These are phyloP conservation scores for Pseudomugil tenellus DNA, from an alignment of 2,797 vertebrate species.

Conservation along the genomic window DNA sequence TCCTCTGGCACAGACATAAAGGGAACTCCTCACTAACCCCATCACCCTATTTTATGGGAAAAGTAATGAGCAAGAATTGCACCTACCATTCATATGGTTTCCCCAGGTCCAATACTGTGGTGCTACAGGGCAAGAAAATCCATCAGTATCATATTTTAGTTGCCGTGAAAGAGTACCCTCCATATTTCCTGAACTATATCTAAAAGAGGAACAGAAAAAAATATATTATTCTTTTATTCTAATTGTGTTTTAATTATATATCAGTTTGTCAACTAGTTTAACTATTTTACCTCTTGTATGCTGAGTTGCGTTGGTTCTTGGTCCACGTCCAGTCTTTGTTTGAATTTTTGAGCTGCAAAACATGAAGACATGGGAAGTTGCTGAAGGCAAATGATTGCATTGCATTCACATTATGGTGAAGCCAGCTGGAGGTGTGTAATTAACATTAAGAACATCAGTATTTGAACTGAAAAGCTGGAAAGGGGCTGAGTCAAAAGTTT, in stretches of 20 bases:
- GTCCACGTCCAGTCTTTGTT: constrained; percentile 85
- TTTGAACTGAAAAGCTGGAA: no score
- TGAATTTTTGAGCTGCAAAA: constrained; percentile 84
- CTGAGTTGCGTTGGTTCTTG: constrained; percentile 79
- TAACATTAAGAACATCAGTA: no score
- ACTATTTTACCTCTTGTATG: constrained; percentile 84
- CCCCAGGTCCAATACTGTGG: constrained; percentile 86
- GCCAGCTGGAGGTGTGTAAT: no score
- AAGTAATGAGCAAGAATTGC: constrained; percentile 20
- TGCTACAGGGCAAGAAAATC: constrained; percentile 81
- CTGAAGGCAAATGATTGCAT: background rate
- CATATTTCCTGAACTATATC: constrained; percentile 77
- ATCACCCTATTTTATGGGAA: constrained; percentile 13
- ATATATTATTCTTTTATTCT: background rate
- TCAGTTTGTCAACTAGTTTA: background rate
- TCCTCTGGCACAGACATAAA: constrained; percentile 25
- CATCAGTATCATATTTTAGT: constrained; percentile 66
- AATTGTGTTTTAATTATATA: background rate
- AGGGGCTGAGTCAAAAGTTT: no score
- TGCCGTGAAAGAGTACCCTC: constrained; percentile 68
- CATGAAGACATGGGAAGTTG: constrained; percentile 15
- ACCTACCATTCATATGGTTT: constrained; percentile 75
- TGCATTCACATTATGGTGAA: no score
- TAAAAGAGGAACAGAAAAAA: constrained; percentile 27
- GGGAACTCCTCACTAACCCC: background rate